These are phyloP conservation scores for Atherinosoma microstoma DNA, from an alignment of 2,797 vertebrate species.

Conservation along the genomic window DNA sequence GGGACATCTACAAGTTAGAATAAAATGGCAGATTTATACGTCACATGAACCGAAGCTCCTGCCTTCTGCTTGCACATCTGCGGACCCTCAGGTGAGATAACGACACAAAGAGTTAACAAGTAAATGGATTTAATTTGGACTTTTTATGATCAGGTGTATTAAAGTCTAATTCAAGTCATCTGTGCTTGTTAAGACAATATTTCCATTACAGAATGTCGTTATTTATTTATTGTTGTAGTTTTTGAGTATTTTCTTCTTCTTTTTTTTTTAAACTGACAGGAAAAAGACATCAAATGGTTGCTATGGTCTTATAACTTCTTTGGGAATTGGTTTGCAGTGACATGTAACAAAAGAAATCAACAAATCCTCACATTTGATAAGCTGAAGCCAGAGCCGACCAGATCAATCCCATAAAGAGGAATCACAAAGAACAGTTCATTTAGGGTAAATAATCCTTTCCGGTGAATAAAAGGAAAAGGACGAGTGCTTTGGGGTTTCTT, in stretches of 20 bases:
- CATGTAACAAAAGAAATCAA: background rate
- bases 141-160: background rate
- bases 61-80: background rate
- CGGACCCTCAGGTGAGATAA: background rate
- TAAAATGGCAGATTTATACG: background rate
- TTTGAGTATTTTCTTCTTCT: too few relatives aligned
- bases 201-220: background rate
- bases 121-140: background rate
- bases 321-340: background rate
- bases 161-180: background rate
- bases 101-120: background rate
- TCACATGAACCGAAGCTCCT: background rate
- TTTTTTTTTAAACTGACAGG: too few relatives aligned
- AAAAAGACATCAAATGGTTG: too few relatives aligned
- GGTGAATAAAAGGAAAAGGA: conserved; percentile 40
- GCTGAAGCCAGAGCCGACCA: background rate
- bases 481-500: conserved; percentile 42
- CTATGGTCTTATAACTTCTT: too few relatives aligned
- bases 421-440: background rate
- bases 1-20: background rate
- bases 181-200: background rate
- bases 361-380: background rate
- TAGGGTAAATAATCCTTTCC: conserved; percentile 13
- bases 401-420: background rate
- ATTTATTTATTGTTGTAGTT: too few relatives aligned